These are phyloP conservation scores for Blastobasis adustella DNA, from an alignment of 2,888 invertebrate species.

Conservation along the genomic window DNA sequence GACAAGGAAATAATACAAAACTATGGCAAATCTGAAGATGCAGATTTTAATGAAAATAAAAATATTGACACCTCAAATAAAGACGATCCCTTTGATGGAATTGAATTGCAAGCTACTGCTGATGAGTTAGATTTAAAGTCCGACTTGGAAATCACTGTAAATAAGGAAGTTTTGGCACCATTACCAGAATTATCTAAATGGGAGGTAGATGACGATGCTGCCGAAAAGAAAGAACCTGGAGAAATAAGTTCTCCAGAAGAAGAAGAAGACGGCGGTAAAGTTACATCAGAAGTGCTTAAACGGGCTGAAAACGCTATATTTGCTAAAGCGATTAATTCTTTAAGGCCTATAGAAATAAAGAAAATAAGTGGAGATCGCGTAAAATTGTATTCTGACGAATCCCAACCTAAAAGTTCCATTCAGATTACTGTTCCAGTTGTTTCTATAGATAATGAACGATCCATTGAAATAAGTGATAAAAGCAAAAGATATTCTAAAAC, in stretches of 20 bases:
- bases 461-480: conserved; percentile 64
- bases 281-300: conserved; percentile 91
- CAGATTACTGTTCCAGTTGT: conserved; percentile 72
- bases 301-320: conserved; percentile 94
- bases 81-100: conserved; percentile 72
- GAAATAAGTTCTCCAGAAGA: conserved; percentile 64
- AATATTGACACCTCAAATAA: conserved; percentile 48
- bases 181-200: conserved; percentile 90
- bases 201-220: conserved; percentile 82
- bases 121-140: conserved; percentile 73
- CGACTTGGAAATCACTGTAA: conserved; percentile 51
- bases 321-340: conserved; percentile 89
- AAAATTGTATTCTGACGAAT: conserved; percentile 77
- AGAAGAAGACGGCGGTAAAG: conserved; percentile 77
- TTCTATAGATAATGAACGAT: conserved; percentile 45
- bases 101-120: conserved; percentile 73
- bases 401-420: conserved; percentile 46
- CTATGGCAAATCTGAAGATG: conserved; percentile 63
- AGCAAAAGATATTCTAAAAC: conserved; percentile 59
- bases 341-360: conserved; percentile 84
- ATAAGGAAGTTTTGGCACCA: conserved; percentile 80
- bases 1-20: conserved; percentile 75
- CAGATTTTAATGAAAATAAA: conserved; percentile 31
- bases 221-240: conserved; percentile 62
- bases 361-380: conserved; percentile 82